These are phyloP conservation scores for Eudemis profundana DNA, from an alignment of 2,888 invertebrate genomes.

Conservation along the genomic window DNA sequence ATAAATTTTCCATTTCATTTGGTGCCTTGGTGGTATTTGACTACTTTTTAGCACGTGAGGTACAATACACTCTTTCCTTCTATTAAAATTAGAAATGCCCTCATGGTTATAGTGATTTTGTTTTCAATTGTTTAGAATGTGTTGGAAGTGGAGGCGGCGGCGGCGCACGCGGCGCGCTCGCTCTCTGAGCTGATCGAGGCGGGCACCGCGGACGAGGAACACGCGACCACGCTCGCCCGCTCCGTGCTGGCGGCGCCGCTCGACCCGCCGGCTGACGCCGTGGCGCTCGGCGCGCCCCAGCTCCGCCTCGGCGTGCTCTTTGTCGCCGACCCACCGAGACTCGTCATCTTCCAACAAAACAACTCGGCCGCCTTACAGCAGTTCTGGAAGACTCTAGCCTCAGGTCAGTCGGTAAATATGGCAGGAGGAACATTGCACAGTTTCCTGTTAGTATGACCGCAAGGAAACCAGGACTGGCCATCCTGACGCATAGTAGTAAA, in stretches of 20 bases:
- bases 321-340: conserved; percentile 70
- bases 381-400: conserved; percentile 83
- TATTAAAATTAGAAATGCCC: no score
- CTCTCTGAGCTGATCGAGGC: conserved; percentile 78
- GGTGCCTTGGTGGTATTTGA: no score
- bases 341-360: conserved; percentile 79
- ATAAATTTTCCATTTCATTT: no score
- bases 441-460: no score
- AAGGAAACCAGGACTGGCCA: no score
- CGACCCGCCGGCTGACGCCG: conserved; percentile 74
- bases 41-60: no score
- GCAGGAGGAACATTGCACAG: no score
- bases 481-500: no score
- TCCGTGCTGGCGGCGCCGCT: conserved; percentile 75
- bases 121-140: conserved; percentile 64
- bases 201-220: conserved; percentile 72
- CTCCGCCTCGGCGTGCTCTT: conserved; percentile 80
- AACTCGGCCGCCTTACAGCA: conserved; percentile 79
- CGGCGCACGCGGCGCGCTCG: conserved; percentile 76
- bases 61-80: no score
- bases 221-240: conserved; percentile 74
- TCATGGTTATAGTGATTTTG: not conserved
- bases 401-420: no score
- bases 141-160: conserved; percentile 76
- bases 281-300: conserved; percentile 80